Percentiles rank a stretch among this genome's conserved stretches.
Conservation (phyloP, 2,113 vertebrate genomes). For the Narcine bancroftii region DNA sequence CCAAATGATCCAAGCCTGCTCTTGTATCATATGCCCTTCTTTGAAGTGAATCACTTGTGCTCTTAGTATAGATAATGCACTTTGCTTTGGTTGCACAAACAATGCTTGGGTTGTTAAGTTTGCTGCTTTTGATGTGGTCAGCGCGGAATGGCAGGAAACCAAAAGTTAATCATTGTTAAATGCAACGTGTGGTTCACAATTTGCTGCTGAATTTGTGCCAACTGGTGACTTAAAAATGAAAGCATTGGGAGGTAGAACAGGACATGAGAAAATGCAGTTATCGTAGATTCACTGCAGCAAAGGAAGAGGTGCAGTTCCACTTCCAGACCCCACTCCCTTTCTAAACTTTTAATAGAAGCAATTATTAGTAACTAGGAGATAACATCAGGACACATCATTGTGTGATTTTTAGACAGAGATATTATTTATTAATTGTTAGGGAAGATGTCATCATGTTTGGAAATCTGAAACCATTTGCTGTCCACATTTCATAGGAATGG, state of each 20-base stretch:
- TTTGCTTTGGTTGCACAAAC: conserved; percentile 7
- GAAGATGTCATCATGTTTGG: background rate
- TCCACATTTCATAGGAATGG: background rate
- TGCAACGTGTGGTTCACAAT: background rate
- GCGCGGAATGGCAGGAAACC: background rate
- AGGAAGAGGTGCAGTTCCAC: too few relatives aligned
- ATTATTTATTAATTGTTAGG: background rate
- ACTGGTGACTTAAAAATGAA: background rate
- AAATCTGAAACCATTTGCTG: background rate
- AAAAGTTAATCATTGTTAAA: background rate
- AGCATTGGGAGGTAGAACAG: background rate
- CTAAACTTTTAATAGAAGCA: background rate
- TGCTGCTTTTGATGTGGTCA: conserved; percentile 2
- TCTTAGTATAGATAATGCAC: background rate
- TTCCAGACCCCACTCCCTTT: background rate
- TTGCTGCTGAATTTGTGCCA: background rate
- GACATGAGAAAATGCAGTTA: background rate
- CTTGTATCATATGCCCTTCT: too few relatives aligned
- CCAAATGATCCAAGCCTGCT: too few relatives aligned
- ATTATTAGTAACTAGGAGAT: background rate
- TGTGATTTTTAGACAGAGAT: background rate
- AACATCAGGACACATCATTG: background rate
- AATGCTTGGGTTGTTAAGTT: background rate
- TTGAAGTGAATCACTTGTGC: background rate
- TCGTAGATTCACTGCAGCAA: too few relatives aligned